phyloP scores from a whole-genome alignment of 92 coral and sea anemone species.

The Phenganax stokvisi region DNA sequence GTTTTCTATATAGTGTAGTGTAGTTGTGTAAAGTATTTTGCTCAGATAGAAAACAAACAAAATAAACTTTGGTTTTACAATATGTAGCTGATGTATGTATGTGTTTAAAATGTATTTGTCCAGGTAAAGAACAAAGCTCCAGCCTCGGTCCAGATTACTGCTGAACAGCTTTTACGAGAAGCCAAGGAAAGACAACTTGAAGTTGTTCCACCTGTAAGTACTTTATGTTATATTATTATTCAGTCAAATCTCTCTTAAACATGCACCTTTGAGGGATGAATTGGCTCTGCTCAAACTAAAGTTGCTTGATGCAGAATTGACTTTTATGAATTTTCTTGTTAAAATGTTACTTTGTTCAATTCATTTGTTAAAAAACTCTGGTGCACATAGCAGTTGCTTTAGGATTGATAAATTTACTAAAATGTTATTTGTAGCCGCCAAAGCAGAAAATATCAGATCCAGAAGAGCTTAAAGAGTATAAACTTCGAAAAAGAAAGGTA shows the following conservation, averaged over 20 bases:
- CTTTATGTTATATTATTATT: not conserved
- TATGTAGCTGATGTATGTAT: too few relatives aligned
- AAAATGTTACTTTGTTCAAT: too few relatives aligned
- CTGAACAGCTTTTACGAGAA: slow-evolving; percentile 92
- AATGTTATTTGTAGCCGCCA: slow-evolving; percentile 65
- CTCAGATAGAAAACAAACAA: too few relatives aligned
- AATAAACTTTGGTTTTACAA: too few relatives aligned
- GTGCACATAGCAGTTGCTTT: not conserved
- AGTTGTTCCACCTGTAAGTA: slow-evolving; percentile 83
- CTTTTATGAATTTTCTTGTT: too few relatives aligned
- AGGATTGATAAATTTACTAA: not conserved
- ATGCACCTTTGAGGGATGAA: not conserved
- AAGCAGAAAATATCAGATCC: slow-evolving; percentile 98
- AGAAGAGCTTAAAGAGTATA: slow-evolving; percentile 94
- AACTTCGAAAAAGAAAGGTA: slow-evolving; percentile 96
- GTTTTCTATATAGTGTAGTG: too few relatives aligned
- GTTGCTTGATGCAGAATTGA: too few relatives aligned
- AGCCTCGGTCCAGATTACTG: slow-evolving; percentile 96
- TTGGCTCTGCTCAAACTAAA: too few relatives aligned
- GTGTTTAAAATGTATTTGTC: not conserved
- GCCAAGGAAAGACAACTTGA: slow-evolving; percentile 94
- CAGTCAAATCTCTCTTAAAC: too few relatives aligned
- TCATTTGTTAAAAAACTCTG: too few relatives aligned
- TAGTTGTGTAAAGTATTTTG: too few relatives aligned
- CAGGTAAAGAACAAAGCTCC: slow-evolving; percentile 99